Base-by-base conservation (phyloP, 2,113 vertebrate species). In the Ciconia maguari region DNA sequence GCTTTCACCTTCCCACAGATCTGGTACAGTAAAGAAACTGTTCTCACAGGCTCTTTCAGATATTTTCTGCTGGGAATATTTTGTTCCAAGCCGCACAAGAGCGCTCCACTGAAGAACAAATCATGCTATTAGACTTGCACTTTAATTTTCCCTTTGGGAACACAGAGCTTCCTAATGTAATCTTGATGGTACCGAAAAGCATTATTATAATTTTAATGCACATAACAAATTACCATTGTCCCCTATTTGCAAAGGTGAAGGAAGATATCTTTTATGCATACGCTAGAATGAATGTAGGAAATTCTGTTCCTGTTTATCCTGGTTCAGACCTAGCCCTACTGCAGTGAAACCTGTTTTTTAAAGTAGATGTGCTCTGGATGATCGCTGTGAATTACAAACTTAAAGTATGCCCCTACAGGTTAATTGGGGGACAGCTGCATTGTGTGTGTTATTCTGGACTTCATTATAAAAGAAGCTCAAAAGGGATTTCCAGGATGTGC, bases 61-160 rank as follows among this genome's bases (percentile, higher is more conserved):
- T 44, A 6, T 38, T 85, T 91, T 48, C 92, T 92, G 82, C 52
- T 57, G 90, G 82, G 90, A 90, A 76, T 82, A 27, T 87, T 94
- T 68, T 71, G 84, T 95, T 96, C 92, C 55, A n/a, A 48, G 82
- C 70, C 1, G n/a, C 75, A 72, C 48, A 86, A 38, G 82, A 95
- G 88, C 5, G 7, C 85, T 94, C 26, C 58, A 21, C 90, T 52
- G 62, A 54, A 49, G 90, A 94, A 61, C 92, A 93, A 92, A 86
- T 65, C 75, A 44, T 19, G 30, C 88, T 62, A 36, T 49, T 69
- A 57, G 70, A 69, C 66, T 70, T 83, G 94, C 88, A 52, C 88
- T 94, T 83, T 94, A 52, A 93, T 97, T 70, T 94, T 26, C 82
- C 95, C 96, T 76, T 36, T 79, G 96, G 96, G 95, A 95, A 9